phyloP scores from a whole-genome alignment of 2,888 invertebrate genomes.

The Drosophila buzzatii region DNA sequence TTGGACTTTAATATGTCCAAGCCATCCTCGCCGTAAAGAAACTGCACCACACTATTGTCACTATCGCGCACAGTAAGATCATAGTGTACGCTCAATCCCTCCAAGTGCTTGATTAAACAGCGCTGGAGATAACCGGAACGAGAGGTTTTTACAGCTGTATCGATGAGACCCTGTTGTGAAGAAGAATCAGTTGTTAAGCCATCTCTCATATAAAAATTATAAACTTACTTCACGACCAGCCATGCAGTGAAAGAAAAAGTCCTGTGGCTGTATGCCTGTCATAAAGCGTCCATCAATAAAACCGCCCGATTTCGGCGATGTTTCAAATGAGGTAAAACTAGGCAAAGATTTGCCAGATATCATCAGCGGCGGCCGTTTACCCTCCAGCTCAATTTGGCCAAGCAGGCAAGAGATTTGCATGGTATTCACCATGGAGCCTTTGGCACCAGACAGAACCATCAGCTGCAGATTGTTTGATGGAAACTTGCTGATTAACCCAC shows the following conservation, averaged over 20 bases:
- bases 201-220: not conserved
- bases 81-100: conserved; percentile 96
- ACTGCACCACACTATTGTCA: conserved; percentile 96
- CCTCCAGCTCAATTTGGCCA: conserved; percentile 99
- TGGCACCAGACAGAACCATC: conserved; percentile 99
- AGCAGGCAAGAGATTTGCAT: conserved; percentile 99
- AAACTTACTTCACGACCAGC: conserved; percentile 95
- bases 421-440: conserved; percentile 98
- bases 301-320: conserved; percentile 96
- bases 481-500: conserved; percentile 94
- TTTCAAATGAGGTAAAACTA: conserved; percentile 95
- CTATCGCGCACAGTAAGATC: conserved; percentile 98
- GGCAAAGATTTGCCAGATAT: conserved; percentile 94
- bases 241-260: conserved; percentile 99
- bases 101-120: conserved; percentile 98
- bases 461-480: conserved; percentile 98
- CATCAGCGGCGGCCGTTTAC: conserved; percentile 97
- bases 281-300: conserved; percentile 98
- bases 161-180: conserved; percentile 92
- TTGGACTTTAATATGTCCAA: conserved; percentile 95
- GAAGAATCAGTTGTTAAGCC: not conserved
- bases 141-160: conserved; percentile 99
- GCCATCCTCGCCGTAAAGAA: conserved; percentile 97
- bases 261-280: conserved; percentile 99
- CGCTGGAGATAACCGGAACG: conserved; percentile 98